Evolutionary conservation across 2,797 vertebrate genomes (phyloP).

Genomic region (Euthynnus affinis): DNA sequence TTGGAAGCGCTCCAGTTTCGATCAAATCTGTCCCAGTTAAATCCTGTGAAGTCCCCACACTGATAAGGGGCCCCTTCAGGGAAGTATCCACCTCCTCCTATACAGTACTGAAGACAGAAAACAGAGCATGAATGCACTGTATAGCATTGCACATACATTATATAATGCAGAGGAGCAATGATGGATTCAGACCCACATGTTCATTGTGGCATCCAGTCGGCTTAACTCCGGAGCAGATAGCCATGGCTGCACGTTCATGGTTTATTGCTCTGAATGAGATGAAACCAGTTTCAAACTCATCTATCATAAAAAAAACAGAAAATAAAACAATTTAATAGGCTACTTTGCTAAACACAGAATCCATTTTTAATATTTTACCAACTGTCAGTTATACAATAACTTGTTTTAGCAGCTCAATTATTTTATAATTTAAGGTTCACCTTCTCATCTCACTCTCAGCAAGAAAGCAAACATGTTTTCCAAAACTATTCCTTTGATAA

Average conservation of each 20-base stretch:
- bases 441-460: too few species aligned
- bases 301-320: conserved; percentile 14
- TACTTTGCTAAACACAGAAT: not conserved
- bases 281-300: conserved; percentile 36
- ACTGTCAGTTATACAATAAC: not conserved
- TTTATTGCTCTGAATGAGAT: conserved; percentile 63
- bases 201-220: conserved; percentile 23
- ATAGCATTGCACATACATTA: too few species aligned
- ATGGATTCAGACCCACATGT: conserved; percentile 36
- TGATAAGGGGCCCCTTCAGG: fast-evolving
- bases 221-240: conserved; percentile 60
- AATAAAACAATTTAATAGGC: not conserved
- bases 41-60: conserved; percentile 52
- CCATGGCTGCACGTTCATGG: conserved; percentile 28
- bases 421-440: not conserved
- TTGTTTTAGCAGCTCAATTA: not conserved
- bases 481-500: too few species aligned
- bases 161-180: not conserved
- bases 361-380: not conserved
- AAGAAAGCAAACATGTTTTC: too few species aligned
- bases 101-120: conserved; percentile 36
- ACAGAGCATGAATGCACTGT: too few species aligned
- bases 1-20: conserved; percentile 40
- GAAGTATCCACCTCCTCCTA: conserved; percentile 55
- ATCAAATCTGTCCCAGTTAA: conserved; percentile 34